Conservation (phyloP, 2,888 invertebrate species). For the Andrena minutula region DNA sequence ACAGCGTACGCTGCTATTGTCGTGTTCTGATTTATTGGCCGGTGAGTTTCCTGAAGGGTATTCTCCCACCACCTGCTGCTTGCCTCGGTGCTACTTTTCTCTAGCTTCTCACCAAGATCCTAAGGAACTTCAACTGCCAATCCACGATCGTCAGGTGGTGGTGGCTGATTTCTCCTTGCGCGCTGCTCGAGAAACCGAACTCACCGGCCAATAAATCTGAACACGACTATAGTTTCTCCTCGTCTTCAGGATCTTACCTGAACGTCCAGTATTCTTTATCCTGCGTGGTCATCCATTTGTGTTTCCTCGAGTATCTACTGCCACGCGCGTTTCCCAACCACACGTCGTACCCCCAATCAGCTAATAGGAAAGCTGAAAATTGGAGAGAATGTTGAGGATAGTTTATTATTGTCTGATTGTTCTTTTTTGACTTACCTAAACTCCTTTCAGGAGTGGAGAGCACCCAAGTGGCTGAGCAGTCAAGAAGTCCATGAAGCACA, state of each 20-base stretch:
- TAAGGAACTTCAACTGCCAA: too few species aligned
- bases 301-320: slow-evolving; percentile 88
- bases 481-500: slow-evolving; percentile 91
- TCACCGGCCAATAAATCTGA: too few species aligned
- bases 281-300: slow-evolving; percentile 85
- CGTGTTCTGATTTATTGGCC: too few species aligned
- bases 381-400: neutral
- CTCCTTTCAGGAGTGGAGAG: slow-evolving; percentile 89
- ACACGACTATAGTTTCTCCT: too few species aligned
- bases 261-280: slow-evolving; percentile 88
- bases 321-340: slow-evolving; percentile 95
- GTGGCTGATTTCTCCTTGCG: too few species aligned
- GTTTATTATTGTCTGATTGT: neutral
- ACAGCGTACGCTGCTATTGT: too few species aligned
- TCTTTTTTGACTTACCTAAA: slow-evolving; percentile 85
- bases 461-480: slow-evolving; percentile 91
- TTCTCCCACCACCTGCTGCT: too few species aligned
- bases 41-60: too few species aligned
- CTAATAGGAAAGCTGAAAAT: slow-evolving; percentile 85
- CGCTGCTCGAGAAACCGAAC: too few species aligned
- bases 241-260: slow-evolving; percentile 73
- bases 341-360: slow-evolving; percentile 90
- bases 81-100: too few species aligned
- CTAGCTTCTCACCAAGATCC: too few species aligned
- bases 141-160: too few species aligned